Evolutionary conservation across 2,113 vertebrate genomes (phyloP).

Genomic region (Brevimyrus niger): DNA sequence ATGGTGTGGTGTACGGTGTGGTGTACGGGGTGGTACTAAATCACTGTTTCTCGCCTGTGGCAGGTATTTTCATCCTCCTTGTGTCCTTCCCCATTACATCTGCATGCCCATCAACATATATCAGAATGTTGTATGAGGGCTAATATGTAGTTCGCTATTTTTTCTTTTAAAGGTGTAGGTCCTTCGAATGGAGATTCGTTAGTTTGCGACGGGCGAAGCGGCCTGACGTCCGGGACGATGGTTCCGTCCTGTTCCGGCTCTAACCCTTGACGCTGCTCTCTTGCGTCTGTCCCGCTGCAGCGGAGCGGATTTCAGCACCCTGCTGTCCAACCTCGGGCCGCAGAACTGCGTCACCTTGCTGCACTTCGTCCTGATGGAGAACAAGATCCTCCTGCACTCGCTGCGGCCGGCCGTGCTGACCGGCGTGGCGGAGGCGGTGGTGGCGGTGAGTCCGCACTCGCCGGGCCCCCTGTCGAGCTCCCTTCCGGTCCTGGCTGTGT

Average conservation of each 20-base stretch:
- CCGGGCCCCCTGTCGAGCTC: background rate
- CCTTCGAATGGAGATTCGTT: background rate
- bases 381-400: slow-evolving; percentile 92
- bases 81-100: background rate
- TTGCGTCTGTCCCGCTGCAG: slow-evolving; percentile 48
- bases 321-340: slow-evolving; percentile 87
- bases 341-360: slow-evolving; percentile 91
- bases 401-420: slow-evolving; percentile 91
- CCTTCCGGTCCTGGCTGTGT: background rate
- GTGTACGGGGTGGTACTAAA: background rate
- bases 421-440: slow-evolving; percentile 92
- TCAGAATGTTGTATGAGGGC: background rate
- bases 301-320: slow-evolving; percentile 87
- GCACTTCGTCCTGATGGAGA: slow-evolving; percentile 84
- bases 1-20: no score
- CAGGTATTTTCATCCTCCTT: background rate
- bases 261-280: background rate
- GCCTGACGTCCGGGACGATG: background rate
- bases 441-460: slow-evolving; percentile 73
- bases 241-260: background rate
- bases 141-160: background rate
- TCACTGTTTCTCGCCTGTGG: background rate
- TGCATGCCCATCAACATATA: background rate
- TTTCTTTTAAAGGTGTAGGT: background rate
- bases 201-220: background rate